These are phyloP conservation scores for Etheostoma perlongum DNA, from an alignment of 2,797 vertebrate species.

Conservation along the genomic window DNA sequence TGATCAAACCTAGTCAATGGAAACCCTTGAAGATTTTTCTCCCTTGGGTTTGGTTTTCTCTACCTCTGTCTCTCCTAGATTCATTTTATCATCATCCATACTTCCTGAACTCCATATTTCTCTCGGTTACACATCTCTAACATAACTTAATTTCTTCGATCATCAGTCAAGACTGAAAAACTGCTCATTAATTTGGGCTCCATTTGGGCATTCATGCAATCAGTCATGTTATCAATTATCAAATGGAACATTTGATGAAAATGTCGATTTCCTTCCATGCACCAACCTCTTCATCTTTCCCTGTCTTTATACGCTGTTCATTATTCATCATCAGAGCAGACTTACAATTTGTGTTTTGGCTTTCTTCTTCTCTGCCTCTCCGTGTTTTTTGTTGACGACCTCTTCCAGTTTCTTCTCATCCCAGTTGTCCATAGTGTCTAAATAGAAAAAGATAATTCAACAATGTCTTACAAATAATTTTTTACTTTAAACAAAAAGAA, in stretches of 20 bases:
- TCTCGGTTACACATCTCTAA: background rate
- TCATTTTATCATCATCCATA: background rate
- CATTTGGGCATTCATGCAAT: too few relatives aligned
- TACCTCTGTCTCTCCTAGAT: too few relatives aligned
- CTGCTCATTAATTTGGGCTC: too few relatives aligned
- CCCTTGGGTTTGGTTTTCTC: too few relatives aligned
- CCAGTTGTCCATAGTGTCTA: constrained; percentile 99
- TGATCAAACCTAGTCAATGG: background rate
- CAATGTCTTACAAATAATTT: background rate
- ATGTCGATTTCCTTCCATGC: background rate
- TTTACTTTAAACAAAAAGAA: background rate
- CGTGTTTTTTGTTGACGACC: constrained; percentile 97
- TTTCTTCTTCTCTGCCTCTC: constrained; percentile 97
- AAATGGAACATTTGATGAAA: background rate
- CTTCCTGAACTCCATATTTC: too few relatives aligned
- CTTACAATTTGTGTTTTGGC: constrained; percentile 96
- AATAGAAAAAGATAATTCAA: background rate
- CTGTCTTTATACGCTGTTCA: too few relatives aligned
- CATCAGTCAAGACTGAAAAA: background rate
- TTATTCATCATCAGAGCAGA: background rate
- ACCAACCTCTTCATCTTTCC: background rate
- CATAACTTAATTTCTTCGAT: background rate
- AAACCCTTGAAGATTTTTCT: background rate
- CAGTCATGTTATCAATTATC: background rate
- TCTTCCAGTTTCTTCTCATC: constrained; percentile 99